Evolutionary conservation across 2,797 vertebrate genomes (phyloP).

Genomic region (Thripadectes ignobilis): DNA sequence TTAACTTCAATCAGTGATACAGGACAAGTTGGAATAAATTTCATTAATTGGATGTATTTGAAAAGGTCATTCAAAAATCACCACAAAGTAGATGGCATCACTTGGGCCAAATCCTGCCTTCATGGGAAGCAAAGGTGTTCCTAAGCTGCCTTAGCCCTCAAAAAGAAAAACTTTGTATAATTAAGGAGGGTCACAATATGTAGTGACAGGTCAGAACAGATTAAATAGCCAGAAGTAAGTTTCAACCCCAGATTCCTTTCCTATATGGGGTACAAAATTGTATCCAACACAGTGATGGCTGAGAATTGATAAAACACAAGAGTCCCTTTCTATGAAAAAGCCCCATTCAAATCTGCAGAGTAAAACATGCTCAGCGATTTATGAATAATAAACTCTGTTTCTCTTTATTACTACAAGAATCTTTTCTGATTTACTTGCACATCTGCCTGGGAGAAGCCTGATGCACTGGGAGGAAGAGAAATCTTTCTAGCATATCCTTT

Average conservation of each 20-base stretch:
- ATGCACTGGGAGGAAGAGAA: neutral
- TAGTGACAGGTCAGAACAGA: neutral
- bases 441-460: neutral
- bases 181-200: neutral
- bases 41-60: constrained; percentile 36
- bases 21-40: constrained; percentile 30
- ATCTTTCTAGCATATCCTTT: neutral
- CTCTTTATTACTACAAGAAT: neutral
- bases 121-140: neutral
- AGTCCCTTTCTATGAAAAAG: neutral
- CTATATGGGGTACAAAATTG: neutral
- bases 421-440: neutral
- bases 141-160: neutral
- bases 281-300: neutral
- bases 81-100: neutral
- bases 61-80: constrained; percentile 54
- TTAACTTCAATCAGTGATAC: constrained; percentile 9
- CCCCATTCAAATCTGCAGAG: neutral
- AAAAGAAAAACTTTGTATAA: neutral
- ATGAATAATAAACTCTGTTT: neutral
- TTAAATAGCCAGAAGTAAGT: neutral
- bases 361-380: neutral
- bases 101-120: neutral
- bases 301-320: neutral
- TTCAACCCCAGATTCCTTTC: neutral